Conservation (phyloP, 2,888 invertebrate species). For the Nemapogon koenigi region DNA sequence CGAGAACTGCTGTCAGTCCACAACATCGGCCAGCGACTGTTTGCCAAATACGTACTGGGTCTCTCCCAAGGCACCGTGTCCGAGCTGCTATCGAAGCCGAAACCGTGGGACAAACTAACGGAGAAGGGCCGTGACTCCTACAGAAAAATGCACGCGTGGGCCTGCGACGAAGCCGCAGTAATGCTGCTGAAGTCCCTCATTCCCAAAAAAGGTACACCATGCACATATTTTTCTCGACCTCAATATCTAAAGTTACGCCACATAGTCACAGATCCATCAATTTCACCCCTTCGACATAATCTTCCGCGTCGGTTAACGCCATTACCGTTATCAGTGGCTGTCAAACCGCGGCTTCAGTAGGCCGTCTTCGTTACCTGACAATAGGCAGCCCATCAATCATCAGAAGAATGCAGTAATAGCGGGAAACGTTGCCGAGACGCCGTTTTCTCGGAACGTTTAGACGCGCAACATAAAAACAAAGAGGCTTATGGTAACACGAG, state of each 20-base stretch:
- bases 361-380: constrained; percentile 32
- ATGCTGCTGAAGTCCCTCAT: constrained; percentile 97
- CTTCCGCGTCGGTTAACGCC: constrained; percentile 43
- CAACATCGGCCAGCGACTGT: constrained; percentile 97
- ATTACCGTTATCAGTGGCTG: constrained; percentile 38
- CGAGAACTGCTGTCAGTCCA: constrained; percentile 94
- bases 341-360: constrained; percentile 21
- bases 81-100: constrained; percentile 97
- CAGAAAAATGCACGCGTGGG: constrained; percentile 99
- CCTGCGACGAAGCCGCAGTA: constrained; percentile 96
- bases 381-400: constrained; percentile 54
- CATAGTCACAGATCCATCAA: constrained; percentile 22
- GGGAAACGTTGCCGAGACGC: constrained; percentile 18
- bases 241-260: constrained; percentile 9
- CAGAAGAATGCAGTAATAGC: constrained; percentile 28
- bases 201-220: constrained; percentile 92
- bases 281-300: constrained; percentile 30
- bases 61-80: constrained; percentile 97
- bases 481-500: constrained; percentile 3
- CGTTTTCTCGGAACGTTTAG: constrained; percentile 38
- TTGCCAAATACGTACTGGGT: constrained; percentile 98
- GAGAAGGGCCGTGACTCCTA: constrained; percentile 99
- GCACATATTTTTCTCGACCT: constrained; percentile 1
- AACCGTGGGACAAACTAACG: constrained; percentile 99
- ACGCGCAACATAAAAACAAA: constrained; percentile 33